A percentile compares a stretch with the other conserved stretches of the same genome.
Conservation (phyloP, 2,113 vertebrate genomes). For the Xiphophorus hellerii region DNA sequence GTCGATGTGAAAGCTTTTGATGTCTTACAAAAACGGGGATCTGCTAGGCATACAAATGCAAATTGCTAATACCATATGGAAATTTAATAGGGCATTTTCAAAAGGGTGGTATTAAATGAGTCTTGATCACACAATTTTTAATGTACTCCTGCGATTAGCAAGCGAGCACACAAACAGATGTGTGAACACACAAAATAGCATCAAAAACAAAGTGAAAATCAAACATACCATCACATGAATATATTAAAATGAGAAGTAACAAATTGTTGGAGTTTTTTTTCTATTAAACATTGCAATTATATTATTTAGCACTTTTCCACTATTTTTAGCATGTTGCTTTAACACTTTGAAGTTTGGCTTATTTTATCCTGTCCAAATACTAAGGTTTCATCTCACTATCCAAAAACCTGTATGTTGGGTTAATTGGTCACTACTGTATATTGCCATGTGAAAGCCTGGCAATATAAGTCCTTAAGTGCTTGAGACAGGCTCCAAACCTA, state of each 20-base stretch:
- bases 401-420: too few relatives aligned
- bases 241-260: not conserved
- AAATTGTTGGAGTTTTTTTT: not conserved
- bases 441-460: too few relatives aligned
- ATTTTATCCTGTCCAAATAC: too few relatives aligned
- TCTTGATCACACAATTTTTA: constrained; percentile 50
- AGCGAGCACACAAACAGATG: not conserved
- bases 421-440: too few relatives aligned
- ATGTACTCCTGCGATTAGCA: constrained; percentile 34
- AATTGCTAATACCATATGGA: constrained; percentile 54
- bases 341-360: not conserved
- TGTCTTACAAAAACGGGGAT: constrained; percentile 57
- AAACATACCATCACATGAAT: not conserved
- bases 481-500: too few relatives aligned
- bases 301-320: not conserved
- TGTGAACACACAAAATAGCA: not conserved
- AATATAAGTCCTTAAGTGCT: too few relatives aligned
- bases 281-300: not conserved
- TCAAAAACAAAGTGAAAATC: not conserved
- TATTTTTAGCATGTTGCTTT: not conserved
- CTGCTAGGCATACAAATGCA: constrained; percentile 50
- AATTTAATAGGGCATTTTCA: constrained; percentile 64
- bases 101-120: constrained; percentile 54
- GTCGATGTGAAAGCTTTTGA: constrained; percentile 58
- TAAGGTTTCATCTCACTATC: too few relatives aligned